A percentile compares a stretch with the other conserved stretches of the same genome.
These are phyloP conservation scores for Rotaria socialis DNA, from an alignment of 2,888 invertebrate genomes.

Conservation along the genomic window DNA sequence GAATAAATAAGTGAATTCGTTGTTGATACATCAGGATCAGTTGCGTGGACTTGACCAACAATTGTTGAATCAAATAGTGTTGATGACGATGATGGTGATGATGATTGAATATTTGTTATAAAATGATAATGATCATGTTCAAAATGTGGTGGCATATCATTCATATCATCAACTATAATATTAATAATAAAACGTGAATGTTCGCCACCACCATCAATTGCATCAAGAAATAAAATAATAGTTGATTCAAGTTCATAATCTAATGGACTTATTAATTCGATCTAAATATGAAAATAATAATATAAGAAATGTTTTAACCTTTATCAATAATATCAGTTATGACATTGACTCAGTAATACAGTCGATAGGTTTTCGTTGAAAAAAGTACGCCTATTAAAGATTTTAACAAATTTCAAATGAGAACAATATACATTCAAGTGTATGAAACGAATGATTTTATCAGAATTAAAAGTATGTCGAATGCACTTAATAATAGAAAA, in stretches of 20 bases:
- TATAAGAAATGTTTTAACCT: too few relatives aligned
- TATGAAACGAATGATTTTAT: too few relatives aligned
- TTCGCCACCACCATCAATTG: neutral
- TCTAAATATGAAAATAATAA: neutral
- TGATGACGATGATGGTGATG: neutral
- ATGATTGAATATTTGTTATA: constrained; percentile 25
- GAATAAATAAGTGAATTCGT: neutral
- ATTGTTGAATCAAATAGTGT: neutral
- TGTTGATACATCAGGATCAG: neutral
- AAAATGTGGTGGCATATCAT: neutral
- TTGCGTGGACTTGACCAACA: constrained; percentile 34
- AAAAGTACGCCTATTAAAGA: too few relatives aligned
- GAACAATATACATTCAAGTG: too few relatives aligned
- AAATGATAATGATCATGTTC: constrained; percentile 29
- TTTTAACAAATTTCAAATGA: too few relatives aligned
- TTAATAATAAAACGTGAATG: neutral
- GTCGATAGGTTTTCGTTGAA: too few relatives aligned
- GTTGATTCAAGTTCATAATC: constrained; percentile 20
- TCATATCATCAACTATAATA: neutral
- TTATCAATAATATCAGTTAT: too few relatives aligned
- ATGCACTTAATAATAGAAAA: too few relatives aligned
- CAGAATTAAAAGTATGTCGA: too few relatives aligned
- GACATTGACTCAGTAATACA: too few relatives aligned
- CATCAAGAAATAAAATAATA: neutral
- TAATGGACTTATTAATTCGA: constrained; percentile 20